Base-by-base conservation (phyloP, 2,888 invertebrate genomes). In the Metalampra italica region DNA sequence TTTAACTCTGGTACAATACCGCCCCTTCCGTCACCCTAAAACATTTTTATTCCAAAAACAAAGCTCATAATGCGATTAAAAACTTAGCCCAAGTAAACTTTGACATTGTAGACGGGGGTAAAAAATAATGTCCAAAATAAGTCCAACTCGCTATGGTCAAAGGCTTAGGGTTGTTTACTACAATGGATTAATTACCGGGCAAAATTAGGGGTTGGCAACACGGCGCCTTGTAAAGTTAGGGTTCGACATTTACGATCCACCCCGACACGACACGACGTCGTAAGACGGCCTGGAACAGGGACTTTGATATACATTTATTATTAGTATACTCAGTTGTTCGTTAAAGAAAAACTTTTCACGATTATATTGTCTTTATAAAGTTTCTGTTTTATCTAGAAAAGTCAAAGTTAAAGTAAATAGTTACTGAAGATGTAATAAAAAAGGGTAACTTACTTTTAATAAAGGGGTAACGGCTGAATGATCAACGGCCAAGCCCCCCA, bases 181-280 rank as follows among this genome's bases (percentile, higher is more conserved):
- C 69, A 66, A 62, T 63, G 60, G 66, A 73, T 73, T 71, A 72
- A 67, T 69, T 61, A 63, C 66, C 60, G 56, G 55, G 62, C 63
- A 55, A 68, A 71, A 72, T 72, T 66, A 66, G 64, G 68, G 68
- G 65, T 57, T 60, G 62, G 67, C 62, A 58, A 64, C 62, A 55
- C 59, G 57, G 59, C 60, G 55, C 56, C 63, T 66, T 64, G 67
- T 66, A 62, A 69, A 71, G 62, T 66, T 67, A 64, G 64, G 60
- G 67, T 73, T 70, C 64, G 71, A 73, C 68, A 57, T 71, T 66
- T 60, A 71, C 62, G 65, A 66, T 59, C 46, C 50, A 47, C 54
- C 60, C 52, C 62, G 60, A 52, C 54, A 43, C 62, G 60, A 52
- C 54, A 43, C 45, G 48, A 46, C 32, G 39, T 47, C 45, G 51